A percentile compares a stretch with the other conserved stretches of the same genome.
Conservation (phyloP, 2,113 vertebrate genomes). For the Odobenus rosmarus region DNA sequence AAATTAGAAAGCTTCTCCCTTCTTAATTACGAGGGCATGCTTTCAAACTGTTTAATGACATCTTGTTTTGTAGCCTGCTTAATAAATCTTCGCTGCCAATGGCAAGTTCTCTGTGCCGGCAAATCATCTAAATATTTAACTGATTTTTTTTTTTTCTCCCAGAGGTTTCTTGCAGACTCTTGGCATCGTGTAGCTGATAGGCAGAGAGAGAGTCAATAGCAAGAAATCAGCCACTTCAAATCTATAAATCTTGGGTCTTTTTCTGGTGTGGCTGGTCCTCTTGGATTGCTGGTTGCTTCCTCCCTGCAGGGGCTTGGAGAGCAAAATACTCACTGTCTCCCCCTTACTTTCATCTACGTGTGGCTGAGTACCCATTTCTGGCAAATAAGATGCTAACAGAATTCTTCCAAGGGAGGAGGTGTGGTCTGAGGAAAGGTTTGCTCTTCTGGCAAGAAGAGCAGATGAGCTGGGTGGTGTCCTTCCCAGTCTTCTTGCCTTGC, state of each 20-base stretch:
- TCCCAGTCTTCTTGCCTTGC: no score
- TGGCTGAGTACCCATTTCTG: not conserved
- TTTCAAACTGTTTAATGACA: conserved; percentile 70
- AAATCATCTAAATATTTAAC: conserved; percentile 77
- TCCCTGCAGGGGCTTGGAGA: not conserved
- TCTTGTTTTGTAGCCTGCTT: conserved; percentile 70
- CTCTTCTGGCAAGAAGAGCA: not conserved
- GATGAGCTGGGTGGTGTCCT: rapidly evolving
- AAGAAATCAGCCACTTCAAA: not conserved
- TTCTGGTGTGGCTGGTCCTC: not conserved
- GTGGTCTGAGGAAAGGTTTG: not conserved
- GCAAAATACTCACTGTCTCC: not conserved
- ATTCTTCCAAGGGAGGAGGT: not conserved
- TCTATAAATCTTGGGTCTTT: not conserved
- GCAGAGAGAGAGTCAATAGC: not conserved
- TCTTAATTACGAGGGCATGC: conserved; percentile 68
- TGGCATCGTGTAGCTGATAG: conserved; percentile 22
- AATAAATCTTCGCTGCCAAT: conserved; percentile 74
- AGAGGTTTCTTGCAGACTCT: conserved; percentile 51
- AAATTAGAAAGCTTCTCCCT: conserved; percentile 64
- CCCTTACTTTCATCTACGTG: not conserved
- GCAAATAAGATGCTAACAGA: not conserved
- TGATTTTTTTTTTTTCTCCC: conserved; percentile 49
- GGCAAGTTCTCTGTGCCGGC: conserved; percentile 62
- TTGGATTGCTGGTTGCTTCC: not conserved